Evolutionary conservation across 2,888 invertebrate genomes (phyloP), one percentile per base, ranked within the genome.

Genomic region (Mactromeris polynyma): DNA sequence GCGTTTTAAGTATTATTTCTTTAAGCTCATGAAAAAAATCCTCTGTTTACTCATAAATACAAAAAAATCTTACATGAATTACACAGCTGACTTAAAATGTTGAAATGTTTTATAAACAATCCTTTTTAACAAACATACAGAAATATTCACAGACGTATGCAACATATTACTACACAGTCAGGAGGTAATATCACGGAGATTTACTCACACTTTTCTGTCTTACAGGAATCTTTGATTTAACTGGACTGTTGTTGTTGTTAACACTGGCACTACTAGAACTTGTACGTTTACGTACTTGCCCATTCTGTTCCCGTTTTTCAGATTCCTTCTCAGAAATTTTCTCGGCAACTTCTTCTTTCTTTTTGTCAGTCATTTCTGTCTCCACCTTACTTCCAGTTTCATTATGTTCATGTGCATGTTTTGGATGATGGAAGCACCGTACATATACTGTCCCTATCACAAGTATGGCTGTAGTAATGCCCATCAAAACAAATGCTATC

Each of bases 201-300:
- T 87, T 87, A 14, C 51, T 64, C 46, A 82, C 82, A 51, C 82
- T 86, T 38, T 64, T 88, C 19, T 81, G 77, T 82, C 89, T 78
- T 7, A 89, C 89, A 26, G 89, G 89, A 40, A 89, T 89, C 26
- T 83, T 82, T n/a, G 91, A 91, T 88, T 91, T 91, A 19, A 87
- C 89, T 21, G 91, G 91, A 40, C 90, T 91, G 17, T 89, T 88
- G 54, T 88, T 90, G 40, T 90, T 90, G 38, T 90, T 89, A 31
- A 79, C 42, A 88, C 82, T 88, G 73, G 80, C 81, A 36, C 83
- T 73, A n/a, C 79, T 73, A 42, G 81, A 69, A 42, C 83, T 90
- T 2, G 90, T 81, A 58, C 88, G 83, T 64, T 87, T 86, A 40
- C 88, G 79, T 26, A 88, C 84, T 40, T 87, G 64, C 26, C 84